Percentiles rank a stretch among this genome's conserved stretches.
phyloP scores from a whole-genome alignment of 2,797 vertebrate genomes.

The Mormyrops attenuatus region DNA sequence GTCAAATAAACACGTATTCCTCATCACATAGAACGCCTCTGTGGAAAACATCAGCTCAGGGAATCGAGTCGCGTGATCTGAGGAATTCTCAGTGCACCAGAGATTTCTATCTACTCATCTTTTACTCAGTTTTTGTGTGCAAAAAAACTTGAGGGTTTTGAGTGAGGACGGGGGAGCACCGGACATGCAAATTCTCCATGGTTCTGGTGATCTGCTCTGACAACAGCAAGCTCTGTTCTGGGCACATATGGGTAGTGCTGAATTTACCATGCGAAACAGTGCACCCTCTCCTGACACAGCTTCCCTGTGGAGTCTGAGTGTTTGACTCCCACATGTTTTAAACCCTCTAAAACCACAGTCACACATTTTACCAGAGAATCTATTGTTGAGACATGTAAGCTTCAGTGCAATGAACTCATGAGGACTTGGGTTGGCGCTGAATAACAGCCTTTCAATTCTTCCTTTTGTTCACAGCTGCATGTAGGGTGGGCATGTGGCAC shows the following conservation, averaged over 20 bases:
- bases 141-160: not conserved
- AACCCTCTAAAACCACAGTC: not conserved
- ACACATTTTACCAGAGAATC: not conserved
- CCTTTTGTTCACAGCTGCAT: not conserved
- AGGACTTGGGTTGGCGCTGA: not conserved
- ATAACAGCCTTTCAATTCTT: not conserved
- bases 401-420: not conserved
- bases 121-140: not conserved
- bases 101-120: not conserved
- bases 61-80: not conserved
- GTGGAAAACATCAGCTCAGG: not conserved
- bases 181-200: not conserved
- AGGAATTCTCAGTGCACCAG: not conserved
- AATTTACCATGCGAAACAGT: not conserved
- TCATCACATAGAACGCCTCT: not conserved
- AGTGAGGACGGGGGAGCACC: not conserved
- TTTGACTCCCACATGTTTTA: not conserved
- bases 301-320: not conserved
- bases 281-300: not conserved
- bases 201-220: not conserved
- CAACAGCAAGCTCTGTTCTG: not conserved
- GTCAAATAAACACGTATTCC: not conserved
- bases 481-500: not conserved
- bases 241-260: not conserved
- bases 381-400: not conserved